Evolutionary conservation across 2,113 vertebrate species (phyloP).

Genomic region (Plotosus lineatus): DNA sequence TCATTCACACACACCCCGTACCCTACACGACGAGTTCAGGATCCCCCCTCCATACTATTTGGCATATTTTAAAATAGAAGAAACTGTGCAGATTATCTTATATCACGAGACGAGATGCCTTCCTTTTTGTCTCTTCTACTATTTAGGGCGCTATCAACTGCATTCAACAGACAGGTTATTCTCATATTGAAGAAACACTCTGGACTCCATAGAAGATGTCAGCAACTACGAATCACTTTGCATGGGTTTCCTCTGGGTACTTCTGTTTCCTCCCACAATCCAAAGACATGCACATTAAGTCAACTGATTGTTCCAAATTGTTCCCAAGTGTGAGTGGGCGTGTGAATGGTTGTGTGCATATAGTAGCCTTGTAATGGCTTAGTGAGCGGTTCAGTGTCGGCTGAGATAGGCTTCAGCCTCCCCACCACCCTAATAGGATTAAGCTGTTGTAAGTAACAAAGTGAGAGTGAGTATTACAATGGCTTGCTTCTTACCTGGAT

Average conservation of each 20-base stretch:
- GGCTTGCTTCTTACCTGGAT: neutral
- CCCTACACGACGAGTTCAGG: neutral
- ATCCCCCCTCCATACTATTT: neutral
- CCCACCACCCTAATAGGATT: no score
- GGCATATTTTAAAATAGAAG: neutral
- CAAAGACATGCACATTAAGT: no score
- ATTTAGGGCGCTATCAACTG: neutral
- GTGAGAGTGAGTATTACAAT: neutral
- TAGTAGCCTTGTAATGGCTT: no score
- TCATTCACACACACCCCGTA: neutral
- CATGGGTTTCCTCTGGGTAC: no score
- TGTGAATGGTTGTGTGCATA: no score
- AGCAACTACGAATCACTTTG: neutral
- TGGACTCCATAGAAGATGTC: neutral
- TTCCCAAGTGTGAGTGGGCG: no score
- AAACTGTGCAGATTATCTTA: no score
- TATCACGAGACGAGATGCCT: no score
- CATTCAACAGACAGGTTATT: neutral
- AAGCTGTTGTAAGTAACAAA: no score
- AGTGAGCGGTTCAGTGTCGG: no score
- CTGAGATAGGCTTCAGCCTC: no score
- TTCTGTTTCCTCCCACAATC: neutral
- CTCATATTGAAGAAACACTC: neutral
- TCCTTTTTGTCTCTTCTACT: neutral
- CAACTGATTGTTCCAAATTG: no score